Percentiles rank a stretch among this genome's conserved stretches.
These are phyloP conservation scores for Epicampocera succincta DNA, from an alignment of 2,888 invertebrate genomes.

Conservation along the genomic window DNA sequence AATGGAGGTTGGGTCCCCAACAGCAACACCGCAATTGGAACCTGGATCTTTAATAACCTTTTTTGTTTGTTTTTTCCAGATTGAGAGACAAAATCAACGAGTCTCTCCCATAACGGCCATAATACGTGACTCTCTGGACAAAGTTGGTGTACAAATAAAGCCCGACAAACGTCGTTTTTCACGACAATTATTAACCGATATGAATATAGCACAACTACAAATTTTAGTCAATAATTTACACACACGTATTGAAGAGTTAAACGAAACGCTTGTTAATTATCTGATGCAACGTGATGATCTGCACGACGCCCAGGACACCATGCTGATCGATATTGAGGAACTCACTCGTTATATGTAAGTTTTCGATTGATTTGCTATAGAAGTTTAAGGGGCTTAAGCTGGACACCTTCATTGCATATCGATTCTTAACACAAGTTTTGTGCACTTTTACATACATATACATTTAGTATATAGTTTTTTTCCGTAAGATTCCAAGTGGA, in stretches of 20 bases:
- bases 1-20: conserved; percentile 86
- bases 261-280: conserved; percentile 93
- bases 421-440: too few relatives aligned
- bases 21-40: neutral
- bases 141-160: conserved; percentile 92
- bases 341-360: conserved; percentile 93
- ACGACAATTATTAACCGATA: conserved; percentile 92
- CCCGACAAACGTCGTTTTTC: conserved; percentile 92
- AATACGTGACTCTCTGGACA: conserved; percentile 89
- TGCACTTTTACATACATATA: too few relatives aligned
- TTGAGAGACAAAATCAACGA: conserved; percentile 86
- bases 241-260: conserved; percentile 95
- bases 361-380: neutral
- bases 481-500: too few relatives aligned
- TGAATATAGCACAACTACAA: conserved; percentile 95
- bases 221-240: conserved; percentile 97
- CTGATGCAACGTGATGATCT: conserved; percentile 96
- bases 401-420: too few relatives aligned
- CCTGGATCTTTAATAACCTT: neutral
- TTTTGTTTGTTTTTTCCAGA: conserved; percentile 76
- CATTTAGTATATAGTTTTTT: too few relatives aligned
- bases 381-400: too few relatives aligned
- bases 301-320: conserved; percentile 98
- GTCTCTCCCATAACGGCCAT: conserved; percentile 93
- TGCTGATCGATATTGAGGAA: conserved; percentile 98